Percentiles rank a stretch among this genome's conserved stretches.
These are phyloP conservation scores for Pomphorhynchus laevis DNA, from an alignment of 1,140 invertebrate genomes.

Conservation along the genomic window DNA sequence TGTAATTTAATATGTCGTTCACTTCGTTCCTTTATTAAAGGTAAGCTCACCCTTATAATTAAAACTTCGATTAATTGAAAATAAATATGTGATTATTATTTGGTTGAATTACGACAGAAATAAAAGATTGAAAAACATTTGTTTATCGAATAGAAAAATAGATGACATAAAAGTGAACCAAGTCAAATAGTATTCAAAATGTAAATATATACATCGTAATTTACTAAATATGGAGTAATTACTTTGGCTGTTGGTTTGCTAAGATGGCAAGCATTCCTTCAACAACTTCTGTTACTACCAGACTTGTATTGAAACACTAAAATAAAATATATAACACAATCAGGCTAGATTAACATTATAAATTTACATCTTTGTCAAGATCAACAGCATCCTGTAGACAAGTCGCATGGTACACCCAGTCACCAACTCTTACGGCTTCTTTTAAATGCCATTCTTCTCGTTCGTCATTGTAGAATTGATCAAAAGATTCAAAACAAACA, in stretches of 20 bases:
- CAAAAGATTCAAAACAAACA: conserved; percentile 54
- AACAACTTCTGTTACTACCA: not conserved
- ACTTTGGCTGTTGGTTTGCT: not conserved
- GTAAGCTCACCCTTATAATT: too few species aligned
- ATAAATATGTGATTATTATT: not conserved
- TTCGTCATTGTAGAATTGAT: conserved; percentile 68
- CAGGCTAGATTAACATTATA: too few species aligned
- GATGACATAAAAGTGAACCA: conserved; percentile 5
- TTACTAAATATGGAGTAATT: conserved; percentile 1
- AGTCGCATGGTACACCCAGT: conserved; percentile 20
- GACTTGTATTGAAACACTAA: too few species aligned
- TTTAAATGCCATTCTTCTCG: conserved; percentile 68
- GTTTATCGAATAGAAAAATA: conserved; percentile 1
- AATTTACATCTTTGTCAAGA: not conserved
- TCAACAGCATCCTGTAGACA: conserved; percentile 11
- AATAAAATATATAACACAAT: too few species aligned
- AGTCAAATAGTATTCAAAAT: not conserved
- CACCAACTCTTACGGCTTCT: conserved; percentile 37
- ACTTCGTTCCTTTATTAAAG: too few species aligned
- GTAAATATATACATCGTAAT: not conserved
- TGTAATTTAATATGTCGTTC: too few species aligned
- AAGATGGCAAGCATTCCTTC: not conserved
- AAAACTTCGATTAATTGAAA: not conserved
- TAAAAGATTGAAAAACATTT: conserved; percentile 3
- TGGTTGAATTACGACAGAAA: not conserved